Percentiles rank a stretch among this genome's conserved stretches.
Conservation (phyloP, 1,140 invertebrate species). For the Cataglyphis hispanica region DNA sequence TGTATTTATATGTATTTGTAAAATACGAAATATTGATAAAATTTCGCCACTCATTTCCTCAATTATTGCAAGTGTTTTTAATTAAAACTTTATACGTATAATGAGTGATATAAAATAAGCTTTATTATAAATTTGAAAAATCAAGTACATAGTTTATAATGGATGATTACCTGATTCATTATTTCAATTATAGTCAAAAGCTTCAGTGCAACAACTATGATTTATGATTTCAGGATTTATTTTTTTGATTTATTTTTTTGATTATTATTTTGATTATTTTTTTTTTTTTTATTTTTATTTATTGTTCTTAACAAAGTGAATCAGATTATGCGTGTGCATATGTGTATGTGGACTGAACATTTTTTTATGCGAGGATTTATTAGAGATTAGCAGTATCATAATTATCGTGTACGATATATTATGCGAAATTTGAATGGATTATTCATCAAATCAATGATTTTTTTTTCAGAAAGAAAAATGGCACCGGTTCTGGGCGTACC, state of each 20-base stretch:
- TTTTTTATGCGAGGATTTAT: neutral
- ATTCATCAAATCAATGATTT: neutral
- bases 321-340: neutral
- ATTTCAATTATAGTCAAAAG: too few species aligned
- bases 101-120: neutral
- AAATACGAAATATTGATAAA: neutral
- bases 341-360: neutral
- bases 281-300: too few species aligned
- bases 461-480: conserved; percentile 82
- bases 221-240: neutral
- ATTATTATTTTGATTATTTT: too few species aligned
- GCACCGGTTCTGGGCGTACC: conserved; percentile 84
- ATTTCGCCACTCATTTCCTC: neutral
- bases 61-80: neutral
- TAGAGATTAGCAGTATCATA: neutral
- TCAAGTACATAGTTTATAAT: neutral
- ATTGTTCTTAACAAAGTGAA: neutral
- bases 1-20: neutral
- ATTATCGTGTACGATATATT: neutral
- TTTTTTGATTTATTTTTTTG: too few species aligned
- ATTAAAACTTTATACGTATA: conserved; percentile 9
- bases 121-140: neutral
- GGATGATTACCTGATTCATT: neutral
- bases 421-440: neutral
- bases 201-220: neutral